Evolutionary conservation across 2,888 invertebrate species (phyloP), one percentile per base, ranked within the genome.

Genomic region (Bruchidius siliquastri): DNA sequence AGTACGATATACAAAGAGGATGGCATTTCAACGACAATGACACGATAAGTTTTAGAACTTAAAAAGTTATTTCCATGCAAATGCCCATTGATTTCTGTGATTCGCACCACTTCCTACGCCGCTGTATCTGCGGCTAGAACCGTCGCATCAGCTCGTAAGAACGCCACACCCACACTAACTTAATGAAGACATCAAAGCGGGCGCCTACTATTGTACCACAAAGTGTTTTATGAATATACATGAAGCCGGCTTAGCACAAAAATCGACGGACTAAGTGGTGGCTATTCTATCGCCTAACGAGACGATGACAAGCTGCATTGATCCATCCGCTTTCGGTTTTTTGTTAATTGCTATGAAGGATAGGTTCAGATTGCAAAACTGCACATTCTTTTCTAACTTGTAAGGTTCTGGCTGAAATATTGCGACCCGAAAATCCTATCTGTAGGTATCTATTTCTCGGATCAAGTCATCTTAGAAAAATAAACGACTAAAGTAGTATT

Each of bases 161-260:
- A 1, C 8, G 49, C 49, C 81, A 77, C 81, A 79, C 80, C 81
- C 76, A 78, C 78, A 77, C 74, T 76, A 77, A 77, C 75, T 78
- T 79, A 81, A 81, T 80, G 81, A 80, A 79, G 81, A 79, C 80
- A 79, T 81, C 80, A 80, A 81, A 79, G 75, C 73, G 74, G 75
- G 49, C 49, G 49, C 72, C 74, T 76, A 79, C 78, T 77, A 79
- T 80, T 26, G 26, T 26, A 26, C 26, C 49, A 49, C 49, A 49
- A 49, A 49, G 49, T 49, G 49, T 49, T 49, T 49, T 49, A 49
- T 49, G 49, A 49, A 49, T 49, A 49, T 49, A 49, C 49, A 49
- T 49, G 18, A 49, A 13, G 49, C 18, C 49, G 49, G 49, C 13
- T 49, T 49, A 1, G 13, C 8, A 49, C 49, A 49, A 18, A 49